phyloP scores from a whole-genome alignment of 2,113 vertebrate genomes.

The Vicugna pacos region DNA sequence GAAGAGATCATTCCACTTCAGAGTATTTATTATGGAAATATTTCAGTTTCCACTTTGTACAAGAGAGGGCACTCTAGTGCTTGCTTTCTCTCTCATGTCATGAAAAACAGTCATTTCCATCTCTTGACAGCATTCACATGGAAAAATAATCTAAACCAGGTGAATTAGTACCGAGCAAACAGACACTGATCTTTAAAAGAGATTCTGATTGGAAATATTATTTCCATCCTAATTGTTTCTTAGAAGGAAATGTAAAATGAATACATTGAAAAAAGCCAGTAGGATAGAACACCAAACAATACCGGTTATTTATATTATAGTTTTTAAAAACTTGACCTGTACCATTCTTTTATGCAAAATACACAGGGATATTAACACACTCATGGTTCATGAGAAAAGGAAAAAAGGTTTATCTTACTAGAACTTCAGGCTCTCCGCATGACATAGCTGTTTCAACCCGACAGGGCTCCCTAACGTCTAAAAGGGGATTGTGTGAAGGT shows the following conservation, averaged over 20 bases:
- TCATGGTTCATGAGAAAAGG: not conserved
- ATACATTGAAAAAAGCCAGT: conserved; percentile 34
- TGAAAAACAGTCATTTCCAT: not conserved
- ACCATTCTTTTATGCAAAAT: not conserved
- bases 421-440: not conserved
- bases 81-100: not conserved
- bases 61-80: conserved; percentile 62
- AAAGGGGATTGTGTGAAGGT: not conserved
- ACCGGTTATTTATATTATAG: not conserved
- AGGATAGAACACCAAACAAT: not conserved
- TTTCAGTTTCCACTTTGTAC: conserved; percentile 9
- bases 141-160: not conserved
- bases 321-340: not conserved
- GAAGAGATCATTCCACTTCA: not conserved
- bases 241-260: not conserved
- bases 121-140: not conserved
- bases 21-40: not conserved
- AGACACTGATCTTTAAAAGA: not conserved
- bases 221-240: conserved; percentile 7
- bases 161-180: conserved; percentile 5
- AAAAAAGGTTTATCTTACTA: not conserved
- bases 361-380: not conserved
- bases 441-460: no score
- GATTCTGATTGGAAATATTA: not conserved
- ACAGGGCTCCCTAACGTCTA: rapidly evolving